These are phyloP conservation scores for Astropecten irregularis DNA, from an alignment of 53 echinoderm and acorn worm species.

Conservation along the genomic window DNA sequence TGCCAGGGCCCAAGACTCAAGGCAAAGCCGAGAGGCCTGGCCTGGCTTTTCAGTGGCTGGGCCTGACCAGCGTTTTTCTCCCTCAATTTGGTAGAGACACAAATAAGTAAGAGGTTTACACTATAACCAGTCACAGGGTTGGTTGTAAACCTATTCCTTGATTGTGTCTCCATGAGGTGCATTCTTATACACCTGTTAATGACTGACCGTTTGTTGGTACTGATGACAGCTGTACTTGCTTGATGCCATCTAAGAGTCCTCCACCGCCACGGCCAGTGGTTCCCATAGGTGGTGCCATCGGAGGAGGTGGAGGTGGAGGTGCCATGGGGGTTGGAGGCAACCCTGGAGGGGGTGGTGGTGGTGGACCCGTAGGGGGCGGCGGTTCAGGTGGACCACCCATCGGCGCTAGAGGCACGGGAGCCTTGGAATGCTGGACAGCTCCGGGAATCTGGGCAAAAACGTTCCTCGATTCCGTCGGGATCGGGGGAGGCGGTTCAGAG, in stretches of 20 bases:
- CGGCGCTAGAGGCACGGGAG: conserved; percentile 23
- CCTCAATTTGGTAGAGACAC: too few relatives aligned
- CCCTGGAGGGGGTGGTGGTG: conserved; percentile 40
- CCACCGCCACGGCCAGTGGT: conserved; percentile 32
- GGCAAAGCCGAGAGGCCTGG: too few relatives aligned
- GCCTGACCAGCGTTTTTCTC: too few relatives aligned
- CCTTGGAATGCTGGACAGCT: conserved; percentile 17
- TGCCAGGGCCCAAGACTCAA: too few relatives aligned
- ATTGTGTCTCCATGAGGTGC: too few relatives aligned
- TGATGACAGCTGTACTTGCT: conserved; percentile 64
- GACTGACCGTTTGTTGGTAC: conserved; percentile 48
- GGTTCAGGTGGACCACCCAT: conserved; percentile 29
- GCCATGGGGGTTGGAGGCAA: conserved; percentile 24
- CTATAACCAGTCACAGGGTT: too few relatives aligned
- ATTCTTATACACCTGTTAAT: too few relatives aligned
- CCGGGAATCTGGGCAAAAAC: conserved; percentile 72
- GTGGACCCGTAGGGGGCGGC: conserved; percentile 27
- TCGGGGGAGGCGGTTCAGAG: conserved; percentile 59
- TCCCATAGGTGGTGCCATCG: conserved; percentile 52
- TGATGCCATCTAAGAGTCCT: conserved; percentile 64
- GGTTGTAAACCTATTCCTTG: too few relatives aligned
- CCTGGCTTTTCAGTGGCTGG: too few relatives aligned
- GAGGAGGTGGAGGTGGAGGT: conserved; percentile 73
- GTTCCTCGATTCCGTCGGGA: conserved; percentile 58
- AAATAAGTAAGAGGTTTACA: too few relatives aligned